Conservation (phyloP, 2,113 vertebrate genomes). For the Ammodytes dubius region DNA sequence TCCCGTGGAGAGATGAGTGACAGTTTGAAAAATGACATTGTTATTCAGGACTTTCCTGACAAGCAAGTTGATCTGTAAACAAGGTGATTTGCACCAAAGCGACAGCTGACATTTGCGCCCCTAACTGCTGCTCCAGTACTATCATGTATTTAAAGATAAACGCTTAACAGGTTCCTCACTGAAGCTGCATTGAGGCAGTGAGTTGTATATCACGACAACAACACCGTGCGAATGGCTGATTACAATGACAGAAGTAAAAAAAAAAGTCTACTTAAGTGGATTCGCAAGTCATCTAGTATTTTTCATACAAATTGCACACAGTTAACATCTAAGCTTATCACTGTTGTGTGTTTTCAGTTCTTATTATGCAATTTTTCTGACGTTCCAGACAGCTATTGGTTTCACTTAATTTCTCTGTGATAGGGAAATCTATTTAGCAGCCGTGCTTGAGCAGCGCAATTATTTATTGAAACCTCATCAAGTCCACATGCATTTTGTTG, state of each 20-base stretch:
- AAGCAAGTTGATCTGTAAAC: conserved; percentile 63
- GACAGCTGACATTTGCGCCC: conserved; percentile 22
- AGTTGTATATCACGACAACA: conserved; percentile 12
- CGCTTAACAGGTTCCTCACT: conserved; percentile 16
- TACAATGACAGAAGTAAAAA: conserved; percentile 4
- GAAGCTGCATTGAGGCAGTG: neutral
- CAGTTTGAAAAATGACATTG: conserved; percentile 69
- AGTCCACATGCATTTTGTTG: too few relatives aligned
- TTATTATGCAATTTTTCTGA: neutral
- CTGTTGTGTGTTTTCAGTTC: neutral
- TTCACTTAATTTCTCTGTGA: too few relatives aligned
- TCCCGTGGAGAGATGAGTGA: conserved; percentile 69
- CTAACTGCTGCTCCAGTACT: conserved; percentile 29
- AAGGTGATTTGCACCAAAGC: conserved; percentile 66
- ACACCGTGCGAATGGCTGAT: conserved; percentile 14
- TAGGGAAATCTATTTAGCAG: too few relatives aligned
- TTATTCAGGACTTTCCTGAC: conserved; percentile 64
- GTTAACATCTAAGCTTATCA: neutral
- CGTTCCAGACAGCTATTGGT: neutral
- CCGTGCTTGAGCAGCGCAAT: too few relatives aligned
- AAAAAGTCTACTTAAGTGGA: neutral
- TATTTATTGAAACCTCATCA: too few relatives aligned
- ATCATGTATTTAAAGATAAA: conserved; percentile 42
- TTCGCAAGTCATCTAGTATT: neutral
- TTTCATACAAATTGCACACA: neutral